Conservation (phyloP, 2,113 vertebrate genomes). For the Columbina picui region DNA sequence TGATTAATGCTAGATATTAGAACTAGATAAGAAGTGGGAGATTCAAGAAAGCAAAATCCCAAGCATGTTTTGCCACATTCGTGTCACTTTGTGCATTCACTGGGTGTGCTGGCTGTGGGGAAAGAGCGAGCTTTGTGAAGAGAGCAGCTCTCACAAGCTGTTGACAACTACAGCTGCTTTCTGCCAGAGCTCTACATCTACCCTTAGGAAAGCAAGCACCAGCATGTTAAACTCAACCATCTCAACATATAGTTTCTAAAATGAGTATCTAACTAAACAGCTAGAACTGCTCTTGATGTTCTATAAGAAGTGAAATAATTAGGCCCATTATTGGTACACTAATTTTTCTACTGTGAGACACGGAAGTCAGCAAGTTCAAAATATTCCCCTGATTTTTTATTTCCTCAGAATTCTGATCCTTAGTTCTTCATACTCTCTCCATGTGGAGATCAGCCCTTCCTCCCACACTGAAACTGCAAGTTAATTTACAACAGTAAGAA, state of each 20-base stretch:
- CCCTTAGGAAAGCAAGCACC: not conserved
- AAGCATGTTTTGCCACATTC: not conserved
- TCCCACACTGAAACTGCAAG: not conserved
- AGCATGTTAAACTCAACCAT: not conserved
- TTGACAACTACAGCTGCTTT: not conserved
- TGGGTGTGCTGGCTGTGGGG: not conserved
- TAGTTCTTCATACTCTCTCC: not conserved
- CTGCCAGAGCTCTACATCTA: not conserved
- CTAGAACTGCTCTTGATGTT: not conserved
- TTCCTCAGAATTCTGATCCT: not conserved
- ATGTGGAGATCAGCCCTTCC: not conserved
- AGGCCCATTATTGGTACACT: not conserved
- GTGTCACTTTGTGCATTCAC: not conserved
- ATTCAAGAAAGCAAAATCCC: not conserved
- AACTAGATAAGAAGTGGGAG: not conserved
- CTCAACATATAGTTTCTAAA: not conserved
- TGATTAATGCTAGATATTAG: not conserved
- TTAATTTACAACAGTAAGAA: not conserved
- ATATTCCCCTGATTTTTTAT: not conserved
- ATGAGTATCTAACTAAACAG: not conserved
- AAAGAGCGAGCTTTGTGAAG: not conserved
- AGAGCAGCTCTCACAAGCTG: not conserved
- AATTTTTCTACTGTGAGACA: not conserved
- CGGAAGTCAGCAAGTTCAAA: not conserved
- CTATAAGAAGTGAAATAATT: not conserved